Conservation (phyloP, 2,113 vertebrate genomes). For the Sprattus sprattus region DNA sequence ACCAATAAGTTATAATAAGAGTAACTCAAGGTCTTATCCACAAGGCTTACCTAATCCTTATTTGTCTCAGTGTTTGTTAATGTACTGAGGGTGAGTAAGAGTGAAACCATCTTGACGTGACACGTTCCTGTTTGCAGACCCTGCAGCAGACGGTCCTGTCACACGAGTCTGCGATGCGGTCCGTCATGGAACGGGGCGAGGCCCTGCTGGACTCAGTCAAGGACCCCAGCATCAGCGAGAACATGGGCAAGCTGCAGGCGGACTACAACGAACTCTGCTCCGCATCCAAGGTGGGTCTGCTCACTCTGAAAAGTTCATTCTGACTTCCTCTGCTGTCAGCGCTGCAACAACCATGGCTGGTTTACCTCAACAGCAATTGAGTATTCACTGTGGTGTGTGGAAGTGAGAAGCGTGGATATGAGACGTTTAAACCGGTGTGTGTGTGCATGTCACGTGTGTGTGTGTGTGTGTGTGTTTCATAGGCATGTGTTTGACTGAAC, state of each 20-base stretch:
- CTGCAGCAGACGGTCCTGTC: constrained; percentile 89
- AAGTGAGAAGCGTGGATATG: constrained; percentile 73
- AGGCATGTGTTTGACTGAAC: not conserved
- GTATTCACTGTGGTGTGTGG: constrained; percentile 40
- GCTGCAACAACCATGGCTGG: not conserved
- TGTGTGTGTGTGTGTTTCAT: constrained; percentile 48
- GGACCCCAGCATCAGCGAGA: constrained; percentile 75
- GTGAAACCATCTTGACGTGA: not conserved
- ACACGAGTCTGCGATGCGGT: constrained; percentile 84
- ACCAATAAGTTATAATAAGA: not conserved
- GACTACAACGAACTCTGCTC: constrained; percentile 83
- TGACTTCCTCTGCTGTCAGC: not conserved
- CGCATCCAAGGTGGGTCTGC: constrained; percentile 65
- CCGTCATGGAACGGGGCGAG: constrained; percentile 86
- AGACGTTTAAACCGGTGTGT: not conserved
- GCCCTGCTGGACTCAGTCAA: constrained; percentile 79
- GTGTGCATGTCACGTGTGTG: not conserved
- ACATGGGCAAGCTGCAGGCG: constrained; percentile 77
- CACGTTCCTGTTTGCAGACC: constrained; percentile 69
- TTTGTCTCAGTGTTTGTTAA: not conserved
- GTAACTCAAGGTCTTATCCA: not conserved
- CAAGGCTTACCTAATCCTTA: not conserved
- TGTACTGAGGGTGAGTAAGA: not conserved
- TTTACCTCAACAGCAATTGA: not conserved
- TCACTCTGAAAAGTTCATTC: not conserved